Evolutionary conservation across 1,140 invertebrate genomes (phyloP).

Genomic region (Drosophila persimilis): DNA sequence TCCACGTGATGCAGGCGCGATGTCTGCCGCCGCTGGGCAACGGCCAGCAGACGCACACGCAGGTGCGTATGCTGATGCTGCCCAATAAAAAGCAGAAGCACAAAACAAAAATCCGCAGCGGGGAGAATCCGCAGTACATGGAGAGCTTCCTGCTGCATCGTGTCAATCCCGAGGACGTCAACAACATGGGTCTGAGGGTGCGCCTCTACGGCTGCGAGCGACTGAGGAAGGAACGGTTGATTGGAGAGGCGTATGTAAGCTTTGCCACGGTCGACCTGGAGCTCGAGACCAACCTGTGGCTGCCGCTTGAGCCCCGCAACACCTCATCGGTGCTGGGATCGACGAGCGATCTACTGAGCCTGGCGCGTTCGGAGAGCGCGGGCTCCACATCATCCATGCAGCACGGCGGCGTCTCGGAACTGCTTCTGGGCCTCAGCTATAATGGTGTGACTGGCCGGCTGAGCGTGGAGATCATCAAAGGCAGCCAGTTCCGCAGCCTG

Average conservation of each 20-base stretch:
- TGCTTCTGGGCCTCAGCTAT: conserved; percentile 94
- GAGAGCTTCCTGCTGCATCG: conserved; percentile 95
- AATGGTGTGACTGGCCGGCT: conserved; percentile 96
- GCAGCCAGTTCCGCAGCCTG: conserved; percentile 93
- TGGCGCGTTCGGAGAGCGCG: conserved; percentile 95
- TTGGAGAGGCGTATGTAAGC: conserved; percentile 94
- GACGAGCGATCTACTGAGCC: conserved; percentile 88
- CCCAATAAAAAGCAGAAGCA: conserved; percentile 96
- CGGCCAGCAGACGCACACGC: conserved; percentile 90
- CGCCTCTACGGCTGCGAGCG: conserved; percentile 95
- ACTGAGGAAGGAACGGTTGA: conserved; percentile 93
- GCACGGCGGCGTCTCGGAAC: conserved; percentile 94
- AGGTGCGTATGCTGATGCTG: conserved; percentile 92
- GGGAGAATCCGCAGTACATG: conserved; percentile 95
- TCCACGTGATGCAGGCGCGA: conserved; percentile 93
- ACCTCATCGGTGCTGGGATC: conserved; percentile 87
- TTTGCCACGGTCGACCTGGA: conserved; percentile 95
- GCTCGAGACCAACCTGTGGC: conserved; percentile 94
- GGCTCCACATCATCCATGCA: conserved; percentile 96
- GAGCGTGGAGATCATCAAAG: conserved; percentile 95
- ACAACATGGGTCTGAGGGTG: conserved; percentile 94
- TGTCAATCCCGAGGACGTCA: conserved; percentile 96
- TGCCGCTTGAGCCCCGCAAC: conserved; percentile 92
- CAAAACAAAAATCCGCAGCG: conserved; percentile 95
- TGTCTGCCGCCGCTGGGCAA: conserved; percentile 90